Base-by-base conservation (phyloP, 2,113 vertebrate species). In the Ophthalmolycus amberensis region DNA sequence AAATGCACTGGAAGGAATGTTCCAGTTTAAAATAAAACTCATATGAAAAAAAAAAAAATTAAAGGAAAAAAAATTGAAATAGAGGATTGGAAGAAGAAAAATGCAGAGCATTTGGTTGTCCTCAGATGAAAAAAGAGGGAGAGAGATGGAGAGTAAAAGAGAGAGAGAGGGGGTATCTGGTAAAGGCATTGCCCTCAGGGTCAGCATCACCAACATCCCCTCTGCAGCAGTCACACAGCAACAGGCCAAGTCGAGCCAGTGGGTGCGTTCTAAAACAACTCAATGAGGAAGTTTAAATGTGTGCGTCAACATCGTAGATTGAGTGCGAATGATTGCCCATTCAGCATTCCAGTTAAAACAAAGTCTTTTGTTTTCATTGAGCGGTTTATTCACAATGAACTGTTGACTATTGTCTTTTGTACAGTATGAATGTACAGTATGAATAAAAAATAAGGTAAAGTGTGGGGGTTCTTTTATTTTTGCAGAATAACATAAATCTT, bases 1-100 rank as follows among this genome's bases (percentile, higher is more conserved):
- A 90, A 92, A 93, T 85, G 89, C 87, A 90, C 89, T 89, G 85
- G 89, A 89, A 92, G 90, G 94, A 95, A 95, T 95, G 94, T 95
- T 94, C 93, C 90, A 82, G 78, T 88, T 94, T 93, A 93, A 94
- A 96, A 92, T 95, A 93, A 93, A 93, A 90, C 50, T 66, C 9
- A 69, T 82, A 50, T 60, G 22, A 62, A 85, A 62, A 62, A 25
- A 25, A 25, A 25, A 76, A 71, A 38, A 38, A 9, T 38, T 12
- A 44, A n/a, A 52, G 50, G 63, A 80, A 75, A 25, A 69, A 84
- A 71, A 75, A 58, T 0, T 67, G 22, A 64, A 79, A 14, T 22
- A 74, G n/a, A 70, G 29, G 82, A 77, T 34, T 76, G 58, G 60
- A 83, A 59, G 56, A 58, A 65, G 44, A 83, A 90, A 86, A 85